phyloP scores from a whole-genome alignment of 2,888 invertebrate genomes.

The Proisotoma minuta region DNA sequence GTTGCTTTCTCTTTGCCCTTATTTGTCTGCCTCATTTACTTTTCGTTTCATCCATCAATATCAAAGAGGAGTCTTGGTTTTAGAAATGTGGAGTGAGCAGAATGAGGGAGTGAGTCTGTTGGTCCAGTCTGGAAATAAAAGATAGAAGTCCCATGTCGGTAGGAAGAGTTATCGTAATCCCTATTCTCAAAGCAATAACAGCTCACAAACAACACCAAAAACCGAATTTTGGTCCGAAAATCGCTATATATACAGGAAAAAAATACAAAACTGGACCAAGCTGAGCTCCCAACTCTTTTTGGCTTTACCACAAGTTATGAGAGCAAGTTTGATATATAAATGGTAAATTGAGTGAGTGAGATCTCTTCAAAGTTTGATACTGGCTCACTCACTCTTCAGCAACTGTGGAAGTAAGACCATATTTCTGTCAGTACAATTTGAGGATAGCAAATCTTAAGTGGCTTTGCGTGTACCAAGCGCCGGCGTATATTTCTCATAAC shows the following conservation, averaged over 20 bases:
- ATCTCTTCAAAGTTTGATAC: too few species aligned
- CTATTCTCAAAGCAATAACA: slow-evolving; percentile 15
- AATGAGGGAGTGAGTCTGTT: background rate
- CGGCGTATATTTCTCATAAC: background rate
- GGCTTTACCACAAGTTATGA: too few species aligned
- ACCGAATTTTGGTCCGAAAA: background rate
- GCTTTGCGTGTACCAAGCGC: too few species aligned
- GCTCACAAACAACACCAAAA: slow-evolving; percentile 2
- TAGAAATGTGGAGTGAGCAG: too few species aligned
- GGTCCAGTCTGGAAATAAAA: background rate
- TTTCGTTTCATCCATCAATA: slow-evolving; percentile 4
- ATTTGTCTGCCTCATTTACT: slow-evolving; percentile 5
- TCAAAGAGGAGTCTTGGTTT: too few species aligned
- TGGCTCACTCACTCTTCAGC: too few species aligned
- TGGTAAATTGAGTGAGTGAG: too few species aligned
- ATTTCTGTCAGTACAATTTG: background rate
- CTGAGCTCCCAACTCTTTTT: too few species aligned
- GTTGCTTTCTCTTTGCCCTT: too few species aligned
- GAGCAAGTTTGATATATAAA: too few species aligned
- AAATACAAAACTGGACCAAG: too few species aligned
- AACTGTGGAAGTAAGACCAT: background rate
- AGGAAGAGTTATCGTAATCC: slow-evolving; percentile 7
- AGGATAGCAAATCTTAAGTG: background rate
- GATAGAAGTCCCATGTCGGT: background rate
- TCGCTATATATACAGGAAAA: too few species aligned